phyloP scores from a whole-genome alignment of 2,888 invertebrate genomes.

The Rhingia rostrata region DNA sequence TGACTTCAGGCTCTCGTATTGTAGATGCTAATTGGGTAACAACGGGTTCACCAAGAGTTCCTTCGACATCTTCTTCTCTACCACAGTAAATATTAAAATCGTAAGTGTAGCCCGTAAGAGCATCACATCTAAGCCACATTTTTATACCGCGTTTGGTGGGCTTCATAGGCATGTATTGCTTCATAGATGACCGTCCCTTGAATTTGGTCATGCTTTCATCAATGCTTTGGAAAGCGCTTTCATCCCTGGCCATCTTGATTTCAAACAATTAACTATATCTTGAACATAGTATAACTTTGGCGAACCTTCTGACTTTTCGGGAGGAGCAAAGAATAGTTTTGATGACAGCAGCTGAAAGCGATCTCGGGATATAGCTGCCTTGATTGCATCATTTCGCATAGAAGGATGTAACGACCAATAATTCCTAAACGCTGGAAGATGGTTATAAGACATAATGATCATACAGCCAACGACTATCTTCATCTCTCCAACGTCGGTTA shows the following conservation, averaged over 20 bases:
- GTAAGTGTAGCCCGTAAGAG: constrained; percentile 8
- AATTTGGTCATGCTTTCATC: constrained; percentile 68
- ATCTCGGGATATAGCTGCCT: constrained; percentile 8
- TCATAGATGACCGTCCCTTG: constrained; percentile 45
- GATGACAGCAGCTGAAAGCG: constrained; percentile 32
- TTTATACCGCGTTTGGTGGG: constrained; percentile 58
- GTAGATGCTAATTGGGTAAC: no score
- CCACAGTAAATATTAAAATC: constrained; percentile 35
- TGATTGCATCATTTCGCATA: background rate
- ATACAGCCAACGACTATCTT: constrained; percentile 7
- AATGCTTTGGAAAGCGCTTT: constrained; percentile 54
- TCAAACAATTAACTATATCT: no score
- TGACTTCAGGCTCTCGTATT: no score
- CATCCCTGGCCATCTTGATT: constrained; percentile 18
- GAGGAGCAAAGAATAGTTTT: constrained; percentile 36
- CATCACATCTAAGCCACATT: constrained; percentile 42
- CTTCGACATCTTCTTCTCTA: no score
- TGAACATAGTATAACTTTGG: constrained; percentile 25
- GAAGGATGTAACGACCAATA: constrained; percentile 31
- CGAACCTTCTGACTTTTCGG: constrained; percentile 20
- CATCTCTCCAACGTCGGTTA: background rate
- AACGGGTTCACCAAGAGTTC: no score
- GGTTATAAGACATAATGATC: constrained; percentile 20
- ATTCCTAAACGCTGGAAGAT: constrained; percentile 17
- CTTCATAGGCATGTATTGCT: constrained; percentile 64